Percentiles rank a stretch among this genome's conserved stretches.
These are phyloP conservation scores for Echinarachnius parma DNA, from an alignment of 53 echinoderm and acorn worm species.

Conservation along the genomic window DNA sequence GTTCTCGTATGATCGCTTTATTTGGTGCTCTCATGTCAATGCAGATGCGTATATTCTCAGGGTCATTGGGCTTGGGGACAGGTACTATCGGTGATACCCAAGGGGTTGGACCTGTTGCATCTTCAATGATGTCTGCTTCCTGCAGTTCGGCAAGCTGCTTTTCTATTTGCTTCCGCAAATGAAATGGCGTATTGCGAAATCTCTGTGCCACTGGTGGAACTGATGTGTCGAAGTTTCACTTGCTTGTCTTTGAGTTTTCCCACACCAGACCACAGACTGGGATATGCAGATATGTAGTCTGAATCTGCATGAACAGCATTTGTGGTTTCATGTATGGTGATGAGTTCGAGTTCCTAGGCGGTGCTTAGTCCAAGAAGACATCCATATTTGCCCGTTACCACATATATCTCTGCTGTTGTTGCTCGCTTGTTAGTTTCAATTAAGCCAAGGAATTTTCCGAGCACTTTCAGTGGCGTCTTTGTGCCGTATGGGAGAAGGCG, in stretches of 20 bases:
- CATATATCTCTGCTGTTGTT: conserved; percentile 1
- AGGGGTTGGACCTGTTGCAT: conserved; percentile 46
- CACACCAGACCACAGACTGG: conserved; percentile 37
- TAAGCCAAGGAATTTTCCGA: not conserved
- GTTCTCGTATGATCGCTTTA: conserved; percentile 32
- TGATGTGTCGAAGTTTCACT: conserved; percentile 40
- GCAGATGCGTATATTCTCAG: conserved; percentile 34
- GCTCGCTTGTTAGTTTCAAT: conserved; percentile 5
- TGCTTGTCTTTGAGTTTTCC: conserved; percentile 46
- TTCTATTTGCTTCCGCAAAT: conserved; percentile 46
- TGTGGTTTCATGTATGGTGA: conserved; percentile 30
- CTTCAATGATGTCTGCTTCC: conserved; percentile 45
- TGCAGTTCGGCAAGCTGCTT: conserved; percentile 34
- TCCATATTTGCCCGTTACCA: conserved; percentile 9
- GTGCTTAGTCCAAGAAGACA: conserved; percentile 29
- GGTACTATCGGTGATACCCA: conserved; percentile 50
- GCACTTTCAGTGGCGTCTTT: conserved; percentile 10
- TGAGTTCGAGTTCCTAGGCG: conserved; percentile 30
- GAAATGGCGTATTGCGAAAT: conserved; percentile 36
- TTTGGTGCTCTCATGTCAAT: conserved; percentile 46
- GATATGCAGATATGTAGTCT: conserved; percentile 36
- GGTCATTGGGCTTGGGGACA: conserved; percentile 28
- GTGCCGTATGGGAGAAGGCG: conserved; percentile 21
- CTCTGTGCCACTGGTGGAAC: conserved; percentile 46
- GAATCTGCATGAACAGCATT: conserved; percentile 21